These are phyloP conservation scores for Spisula subtruncata DNA, from an alignment of 2,888 invertebrate species.

Conservation along the genomic window DNA sequence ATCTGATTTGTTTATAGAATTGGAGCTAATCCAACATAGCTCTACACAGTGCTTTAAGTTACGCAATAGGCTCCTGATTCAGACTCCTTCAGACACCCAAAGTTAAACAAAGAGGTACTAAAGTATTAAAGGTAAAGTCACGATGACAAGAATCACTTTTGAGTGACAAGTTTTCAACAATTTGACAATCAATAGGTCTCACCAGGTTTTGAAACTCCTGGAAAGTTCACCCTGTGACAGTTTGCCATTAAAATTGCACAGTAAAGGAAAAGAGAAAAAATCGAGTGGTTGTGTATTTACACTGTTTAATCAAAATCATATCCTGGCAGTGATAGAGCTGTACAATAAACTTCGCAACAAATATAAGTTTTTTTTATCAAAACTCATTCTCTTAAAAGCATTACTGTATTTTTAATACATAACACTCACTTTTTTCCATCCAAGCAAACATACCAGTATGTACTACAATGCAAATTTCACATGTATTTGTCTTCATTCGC, in stretches of 20 bases:
- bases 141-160: too few species aligned
- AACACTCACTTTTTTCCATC: constrained; percentile 1
- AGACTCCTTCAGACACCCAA: too few species aligned
- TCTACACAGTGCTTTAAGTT: too few species aligned
- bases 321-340: constrained; percentile 49
- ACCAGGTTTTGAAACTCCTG: too few species aligned
- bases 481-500: neutral
- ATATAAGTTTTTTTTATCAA: constrained; percentile 27
- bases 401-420: constrained; percentile 31
- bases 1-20: too few species aligned
- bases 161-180: too few species aligned
- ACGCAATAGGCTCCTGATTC: too few species aligned
- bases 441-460: neutral
- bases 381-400: constrained; percentile 17
- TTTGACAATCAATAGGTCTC: too few species aligned
- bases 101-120: too few species aligned
- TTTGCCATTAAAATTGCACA: neutral
- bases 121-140: too few species aligned
- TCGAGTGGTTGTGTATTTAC: constrained; percentile 36
- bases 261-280: neutral
- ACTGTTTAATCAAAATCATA: constrained; percentile 35
- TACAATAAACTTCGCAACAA: constrained; percentile 36
- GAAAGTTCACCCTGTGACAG: too few species aligned
- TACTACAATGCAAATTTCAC: neutral
- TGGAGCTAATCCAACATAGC: too few species aligned